Base-by-base conservation (phyloP, 1,140 invertebrate species). In the Rhagoletis pomonella region DNA sequence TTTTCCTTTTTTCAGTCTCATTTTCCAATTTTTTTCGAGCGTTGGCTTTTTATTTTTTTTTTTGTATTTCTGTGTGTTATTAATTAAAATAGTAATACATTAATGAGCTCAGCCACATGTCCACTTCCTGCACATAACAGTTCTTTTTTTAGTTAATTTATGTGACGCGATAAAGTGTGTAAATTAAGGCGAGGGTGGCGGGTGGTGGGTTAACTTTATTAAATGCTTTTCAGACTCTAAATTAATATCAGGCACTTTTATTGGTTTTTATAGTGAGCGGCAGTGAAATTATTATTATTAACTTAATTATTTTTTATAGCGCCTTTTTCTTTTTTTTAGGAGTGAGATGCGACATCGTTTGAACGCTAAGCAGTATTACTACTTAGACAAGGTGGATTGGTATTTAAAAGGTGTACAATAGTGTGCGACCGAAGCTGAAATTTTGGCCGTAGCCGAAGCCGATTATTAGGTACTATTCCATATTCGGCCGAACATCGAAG, bases 71-170 rank as follows among this genome's bases (percentile, higher is more conserved):
- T 29, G 29, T 29, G 29, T 55, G 50, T 5, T 55, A 73, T 73
- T 73, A 73, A 73, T 44, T 73, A 44, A 55, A 55, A 55, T 55
- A 73, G 10, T 73, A 73, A 44, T 69, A 47, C 29, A 29, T 29
- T 29, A 73, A 73, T 73, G 42, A 29, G 67, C 14, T 73, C 67
- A 29, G 29, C 4, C 44, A 73, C 39, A 73, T 73, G 42, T 67
- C 64, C 6, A 42, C 67, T 44, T 10, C 29, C 64, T 29, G 64
- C 39, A 67, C 19, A 73, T 73, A 44, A 44, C 14, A 73, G 67
- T 73, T 29, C 29, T 29, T 29, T 73, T 67, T 73, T 73, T 39
- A 73, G 67, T 73, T 73, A 73, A 73, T 73, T 73, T 73, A 73
- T 73, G 67, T 73, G 39, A 17, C 17, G 67, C 67, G 39, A 73